phyloP scores from a whole-genome alignment of 2,888 invertebrate species.

The Lycia hirtaria region DNA sequence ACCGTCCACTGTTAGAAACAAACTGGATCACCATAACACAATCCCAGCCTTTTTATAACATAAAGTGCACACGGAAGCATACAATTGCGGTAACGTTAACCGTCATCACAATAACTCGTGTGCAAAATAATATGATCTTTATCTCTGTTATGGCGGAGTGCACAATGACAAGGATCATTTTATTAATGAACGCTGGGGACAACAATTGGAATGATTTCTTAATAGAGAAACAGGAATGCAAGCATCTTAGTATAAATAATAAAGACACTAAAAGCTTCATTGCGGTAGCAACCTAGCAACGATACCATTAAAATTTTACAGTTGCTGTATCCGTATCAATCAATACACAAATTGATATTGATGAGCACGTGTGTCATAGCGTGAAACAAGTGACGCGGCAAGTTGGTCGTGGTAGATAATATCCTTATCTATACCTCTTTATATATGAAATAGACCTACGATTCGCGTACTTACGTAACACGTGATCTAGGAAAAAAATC shows the following conservation, averaged over 20 bases:
- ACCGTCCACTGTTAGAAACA: constrained; percentile 20
- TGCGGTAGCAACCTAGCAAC: constrained; percentile 1
- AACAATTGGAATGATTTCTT: no score
- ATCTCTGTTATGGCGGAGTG: constrained; percentile 1
- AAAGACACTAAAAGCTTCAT: background rate
- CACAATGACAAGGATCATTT: background rate
- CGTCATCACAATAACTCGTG: constrained; percentile 31
- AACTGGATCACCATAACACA: constrained; percentile 24
- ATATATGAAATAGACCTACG: no score
- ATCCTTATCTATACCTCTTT: background rate
- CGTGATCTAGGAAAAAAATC: no score
- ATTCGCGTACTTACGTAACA: no score
- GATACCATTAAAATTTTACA: background rate
- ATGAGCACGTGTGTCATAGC: background rate
- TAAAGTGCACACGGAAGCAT: constrained; percentile 28
- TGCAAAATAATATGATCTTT: constrained; percentile 38
- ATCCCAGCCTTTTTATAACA: constrained; percentile 22
- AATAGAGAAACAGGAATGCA: background rate
- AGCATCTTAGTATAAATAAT: no score
- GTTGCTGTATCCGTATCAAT: background rate
- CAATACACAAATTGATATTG: background rate
- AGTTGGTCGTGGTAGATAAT: background rate
- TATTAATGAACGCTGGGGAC: background rate
- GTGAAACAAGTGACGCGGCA: background rate
- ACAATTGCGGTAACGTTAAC: constrained; percentile 12